These are phyloP conservation scores for Lepidochitona cinerea DNA, from an alignment of 2,888 invertebrate genomes.

Conservation along the genomic window DNA sequence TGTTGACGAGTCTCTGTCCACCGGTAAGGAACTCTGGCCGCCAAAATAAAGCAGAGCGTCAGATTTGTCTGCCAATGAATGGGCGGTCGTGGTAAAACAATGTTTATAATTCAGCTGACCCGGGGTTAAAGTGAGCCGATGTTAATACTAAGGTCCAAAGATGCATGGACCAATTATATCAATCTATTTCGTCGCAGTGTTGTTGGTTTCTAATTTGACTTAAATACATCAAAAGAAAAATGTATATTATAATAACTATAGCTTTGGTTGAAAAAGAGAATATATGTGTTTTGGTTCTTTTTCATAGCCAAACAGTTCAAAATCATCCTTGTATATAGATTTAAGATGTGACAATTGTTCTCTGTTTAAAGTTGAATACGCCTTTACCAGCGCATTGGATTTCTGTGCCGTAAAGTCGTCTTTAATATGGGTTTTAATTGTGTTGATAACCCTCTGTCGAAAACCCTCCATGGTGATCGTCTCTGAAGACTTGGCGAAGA, in stretches of 20 bases:
- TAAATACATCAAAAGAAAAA: no score
- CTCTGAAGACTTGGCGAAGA: not conserved
- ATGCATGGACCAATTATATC: no score
- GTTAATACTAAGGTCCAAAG: no score
- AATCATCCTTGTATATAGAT: not conserved
- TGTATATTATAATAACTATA: not conserved
- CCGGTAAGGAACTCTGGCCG: no score
- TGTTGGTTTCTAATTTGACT: no score
- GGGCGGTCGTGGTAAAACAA: no score
- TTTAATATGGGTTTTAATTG: not conserved
- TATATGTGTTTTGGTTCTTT: not conserved
- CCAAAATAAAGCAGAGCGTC: no score
- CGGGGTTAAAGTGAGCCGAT: no score
- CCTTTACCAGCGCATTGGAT: not conserved
- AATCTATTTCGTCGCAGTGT: no score
- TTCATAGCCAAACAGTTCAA: constrained; percentile 2
- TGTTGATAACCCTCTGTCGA: not conserved
- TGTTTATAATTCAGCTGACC: no score
- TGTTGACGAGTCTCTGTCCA: no score
- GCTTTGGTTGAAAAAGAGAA: not conserved
- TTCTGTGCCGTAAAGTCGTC: not conserved
- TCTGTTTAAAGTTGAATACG: not conserved
- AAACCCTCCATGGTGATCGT: not conserved
- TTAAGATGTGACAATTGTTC: not conserved
- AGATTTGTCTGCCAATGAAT: no score